Conservation (phyloP, 1,140 invertebrate species). For the Drosophila murphyi region DNA sequence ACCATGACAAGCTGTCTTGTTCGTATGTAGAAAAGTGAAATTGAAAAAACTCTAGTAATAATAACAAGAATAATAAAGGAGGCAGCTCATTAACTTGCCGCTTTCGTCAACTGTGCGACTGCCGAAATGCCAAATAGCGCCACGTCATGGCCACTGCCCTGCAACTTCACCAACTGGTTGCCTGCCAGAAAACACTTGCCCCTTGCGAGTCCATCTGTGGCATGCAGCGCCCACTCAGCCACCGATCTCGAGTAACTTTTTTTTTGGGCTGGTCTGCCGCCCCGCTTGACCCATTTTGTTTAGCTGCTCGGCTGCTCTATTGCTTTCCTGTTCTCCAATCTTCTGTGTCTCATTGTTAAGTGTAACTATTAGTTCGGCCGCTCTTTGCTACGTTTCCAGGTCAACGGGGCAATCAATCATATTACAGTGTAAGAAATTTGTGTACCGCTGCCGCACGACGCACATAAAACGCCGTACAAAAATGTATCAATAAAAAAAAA, state of each 20-base stretch:
- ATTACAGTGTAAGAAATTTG: conserved; percentile 79
- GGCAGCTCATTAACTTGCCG: conserved; percentile 79
- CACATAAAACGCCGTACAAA: conserved; percentile 29
- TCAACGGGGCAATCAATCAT: conserved; percentile 82
- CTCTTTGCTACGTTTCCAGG: conserved; percentile 67
- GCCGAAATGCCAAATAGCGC: conserved; percentile 70
- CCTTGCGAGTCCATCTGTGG: conserved; percentile 51
- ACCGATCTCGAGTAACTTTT: conserved; percentile 29
- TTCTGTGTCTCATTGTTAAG: conserved; percentile 64
- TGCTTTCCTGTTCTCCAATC: conserved; percentile 53
- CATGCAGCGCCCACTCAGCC: conserved; percentile 66
- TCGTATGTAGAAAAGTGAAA: conserved; percentile 71
- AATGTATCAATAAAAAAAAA: conserved; percentile 39
- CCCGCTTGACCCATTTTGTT: conserved; percentile 73
- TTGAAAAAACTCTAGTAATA: conserved; percentile 67
- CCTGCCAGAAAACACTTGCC: conserved; percentile 38
- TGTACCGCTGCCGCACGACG: conserved; percentile 59
- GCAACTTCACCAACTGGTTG: conserved; percentile 27
- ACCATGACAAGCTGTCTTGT: conserved; percentile 64
- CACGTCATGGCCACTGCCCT: conserved; percentile 67
- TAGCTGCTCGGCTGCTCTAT: conserved; percentile 20
- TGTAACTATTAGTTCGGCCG: conserved; percentile 77
- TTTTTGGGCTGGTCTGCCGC: conserved; percentile 48
- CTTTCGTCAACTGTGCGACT: conserved; percentile 72
- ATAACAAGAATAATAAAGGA: conserved; percentile 71